Evolutionary conservation across 2,888 invertebrate species (phyloP).

Genomic region (Eupsilia transversa): DNA sequence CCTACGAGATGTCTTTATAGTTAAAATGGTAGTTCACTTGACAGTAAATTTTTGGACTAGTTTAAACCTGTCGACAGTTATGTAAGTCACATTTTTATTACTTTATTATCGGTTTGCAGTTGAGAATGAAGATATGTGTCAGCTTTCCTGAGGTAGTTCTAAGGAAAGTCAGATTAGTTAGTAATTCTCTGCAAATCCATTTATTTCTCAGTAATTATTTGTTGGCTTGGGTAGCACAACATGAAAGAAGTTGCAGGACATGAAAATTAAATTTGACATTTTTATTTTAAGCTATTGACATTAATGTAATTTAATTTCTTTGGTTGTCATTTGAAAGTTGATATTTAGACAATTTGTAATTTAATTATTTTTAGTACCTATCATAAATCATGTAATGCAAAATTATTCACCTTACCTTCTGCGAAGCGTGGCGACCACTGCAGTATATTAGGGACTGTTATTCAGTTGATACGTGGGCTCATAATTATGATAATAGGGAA

Average conservation of each 20-base stretch:
- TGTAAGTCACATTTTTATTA: conserved; percentile 65
- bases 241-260: no score
- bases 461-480: neutral
- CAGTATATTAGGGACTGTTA: neutral
- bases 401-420: neutral
- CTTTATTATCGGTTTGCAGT: conserved; percentile 55
- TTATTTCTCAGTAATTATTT: neutral
- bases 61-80: conserved; percentile 62
- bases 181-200: neutral
- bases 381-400: neutral
- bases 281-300: no score
- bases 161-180: neutral
- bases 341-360: no score
- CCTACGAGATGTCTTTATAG: conserved; percentile 55
- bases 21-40: conserved; percentile 57
- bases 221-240: neutral
- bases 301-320: no score
- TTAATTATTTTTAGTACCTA: neutral
- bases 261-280: no score
- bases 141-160: conserved; percentile 8
- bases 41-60: conserved; percentile 66
- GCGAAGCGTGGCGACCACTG: neutral
- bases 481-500: no score
- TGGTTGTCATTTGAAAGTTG: no score
- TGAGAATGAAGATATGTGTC: conserved; percentile 36